Conservation (phyloP, 2,888 invertebrate genomes). For the Caradrina kadenii region DNA sequence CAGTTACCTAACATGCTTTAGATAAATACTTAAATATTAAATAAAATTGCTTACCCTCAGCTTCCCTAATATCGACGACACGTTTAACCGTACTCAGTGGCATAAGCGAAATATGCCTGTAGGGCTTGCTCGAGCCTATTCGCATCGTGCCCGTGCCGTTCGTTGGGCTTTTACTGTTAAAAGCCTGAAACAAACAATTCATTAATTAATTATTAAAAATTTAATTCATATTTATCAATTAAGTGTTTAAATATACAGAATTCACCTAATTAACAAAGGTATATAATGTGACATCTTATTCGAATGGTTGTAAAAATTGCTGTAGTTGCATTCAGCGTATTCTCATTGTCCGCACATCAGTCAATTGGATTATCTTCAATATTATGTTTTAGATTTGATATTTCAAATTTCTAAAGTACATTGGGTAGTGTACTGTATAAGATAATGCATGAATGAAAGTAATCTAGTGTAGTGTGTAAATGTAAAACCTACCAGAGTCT, state of each 20-base stretch:
- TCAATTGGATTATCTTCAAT: too few species aligned
- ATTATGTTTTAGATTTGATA: too few species aligned
- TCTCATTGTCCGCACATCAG: too few species aligned
- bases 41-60: constrained; percentile 91
- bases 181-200: constrained; percentile 76
- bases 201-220: neutral
- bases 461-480: neutral
- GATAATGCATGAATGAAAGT: neutral
- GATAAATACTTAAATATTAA: neutral
- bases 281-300: neutral
- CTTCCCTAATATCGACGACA: constrained; percentile 97
- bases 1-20: neutral
- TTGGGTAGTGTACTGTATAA: too few species aligned
- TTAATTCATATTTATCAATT: neutral
- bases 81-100: constrained; percentile 96
- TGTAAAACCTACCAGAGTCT: too few species aligned
- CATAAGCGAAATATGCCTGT: constrained; percentile 97
- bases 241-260: neutral
- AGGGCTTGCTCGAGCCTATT: constrained; percentile 94
- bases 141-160: constrained; percentile 91
- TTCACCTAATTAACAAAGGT: neutral
- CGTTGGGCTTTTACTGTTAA: constrained; percentile 90
- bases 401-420: too few species aligned
- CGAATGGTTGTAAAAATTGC: too few species aligned
- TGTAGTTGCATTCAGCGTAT: too few species aligned